These are phyloP conservation scores for Melanostoma scalare DNA, from an alignment of 2,888 invertebrate genomes.

Conservation along the genomic window DNA sequence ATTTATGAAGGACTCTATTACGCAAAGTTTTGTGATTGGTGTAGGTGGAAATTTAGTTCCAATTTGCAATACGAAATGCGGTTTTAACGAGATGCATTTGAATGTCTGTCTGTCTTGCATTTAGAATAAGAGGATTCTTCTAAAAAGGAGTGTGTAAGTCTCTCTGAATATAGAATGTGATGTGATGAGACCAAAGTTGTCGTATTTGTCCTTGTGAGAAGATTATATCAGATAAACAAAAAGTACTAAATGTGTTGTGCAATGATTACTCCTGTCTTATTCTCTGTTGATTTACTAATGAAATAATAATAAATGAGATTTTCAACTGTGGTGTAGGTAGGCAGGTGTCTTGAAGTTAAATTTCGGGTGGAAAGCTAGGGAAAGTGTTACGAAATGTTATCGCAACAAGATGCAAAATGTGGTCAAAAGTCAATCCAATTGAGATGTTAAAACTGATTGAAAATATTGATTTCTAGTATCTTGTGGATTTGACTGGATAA, in stretches of 20 bases:
- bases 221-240: constrained; percentile 62
- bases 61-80: constrained; percentile 43
- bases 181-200: constrained; percentile 53
- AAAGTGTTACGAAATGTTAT: not conserved
- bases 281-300: constrained; percentile 38
- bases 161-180: constrained; percentile 19
- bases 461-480: not conserved
- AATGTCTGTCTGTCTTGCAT: constrained; percentile 13
- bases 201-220: constrained; percentile 56
- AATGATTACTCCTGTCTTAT: constrained; percentile 45
- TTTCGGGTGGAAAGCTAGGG: not conserved
- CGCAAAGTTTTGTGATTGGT: constrained; percentile 40
- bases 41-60: constrained; percentile 2
- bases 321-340: constrained; percentile 2
- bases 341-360: constrained; percentile 4
- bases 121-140: not conserved
- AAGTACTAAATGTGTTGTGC: constrained; percentile 64
- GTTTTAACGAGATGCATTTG: constrained; percentile 58
- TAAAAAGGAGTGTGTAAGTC: not conserved
- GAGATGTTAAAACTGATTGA: not conserved
- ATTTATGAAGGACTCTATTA: constrained; percentile 60
- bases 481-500: not conserved
- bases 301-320: constrained; percentile 65
- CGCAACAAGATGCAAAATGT: not conserved
- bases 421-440: not conserved